Evolutionary conservation across 2,797 vertebrate genomes (phyloP).

Genomic region (Rhabdophis nuchalis): DNA sequence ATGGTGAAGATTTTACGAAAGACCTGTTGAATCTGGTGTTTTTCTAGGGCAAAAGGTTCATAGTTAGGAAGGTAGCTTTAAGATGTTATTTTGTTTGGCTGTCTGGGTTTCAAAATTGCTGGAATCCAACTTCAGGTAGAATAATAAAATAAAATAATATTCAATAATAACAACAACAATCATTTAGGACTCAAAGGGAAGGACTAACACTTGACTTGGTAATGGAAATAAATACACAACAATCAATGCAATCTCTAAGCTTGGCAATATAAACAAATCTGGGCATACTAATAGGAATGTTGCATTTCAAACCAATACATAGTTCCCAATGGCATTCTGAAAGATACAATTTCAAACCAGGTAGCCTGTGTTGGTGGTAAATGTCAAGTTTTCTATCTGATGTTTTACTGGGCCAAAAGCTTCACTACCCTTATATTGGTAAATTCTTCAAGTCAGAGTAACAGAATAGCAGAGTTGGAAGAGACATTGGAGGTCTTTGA

Average conservation of each 20-base stretch:
- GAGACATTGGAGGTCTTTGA: not conserved
- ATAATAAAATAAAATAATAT: not conserved
- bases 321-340: not conserved
- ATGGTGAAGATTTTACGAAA: not conserved
- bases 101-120: not conserved
- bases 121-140: not conserved
- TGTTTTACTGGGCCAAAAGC: not conserved
- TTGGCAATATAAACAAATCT: not conserved
- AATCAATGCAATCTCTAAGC: not conserved
- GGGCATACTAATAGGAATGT: not conserved
- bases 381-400: not conserved
- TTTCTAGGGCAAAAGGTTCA: not conserved
- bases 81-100: not conserved
- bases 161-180: not conserved
- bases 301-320: not conserved
- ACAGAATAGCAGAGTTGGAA: not conserved
- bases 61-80: not conserved
- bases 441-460: not conserved
- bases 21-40: not conserved
- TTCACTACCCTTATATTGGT: not conserved
- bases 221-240: not conserved
- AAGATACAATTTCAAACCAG: conserved; percentile 29
- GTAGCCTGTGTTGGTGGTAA: not conserved
- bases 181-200: not conserved
- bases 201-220: not conserved